phyloP scores from a whole-genome alignment of 2,113 vertebrate genomes.

The Pygoscelis antarcticus region DNA sequence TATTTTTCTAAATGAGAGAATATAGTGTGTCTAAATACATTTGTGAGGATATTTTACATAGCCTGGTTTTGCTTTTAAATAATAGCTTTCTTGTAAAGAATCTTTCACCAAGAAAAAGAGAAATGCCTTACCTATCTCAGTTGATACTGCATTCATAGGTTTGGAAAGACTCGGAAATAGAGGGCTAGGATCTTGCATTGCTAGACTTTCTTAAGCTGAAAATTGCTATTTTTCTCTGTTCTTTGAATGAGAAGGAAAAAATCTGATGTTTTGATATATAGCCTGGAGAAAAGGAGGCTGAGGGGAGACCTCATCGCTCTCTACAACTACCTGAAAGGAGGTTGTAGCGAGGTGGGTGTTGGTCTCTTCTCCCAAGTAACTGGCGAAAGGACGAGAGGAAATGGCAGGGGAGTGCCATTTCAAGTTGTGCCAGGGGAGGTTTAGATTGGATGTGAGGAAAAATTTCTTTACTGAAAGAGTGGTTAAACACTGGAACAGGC shows the following conservation, averaged over 20 bases:
- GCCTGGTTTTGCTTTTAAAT: neutral
- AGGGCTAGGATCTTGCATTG: neutral
- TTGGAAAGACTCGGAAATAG: neutral
- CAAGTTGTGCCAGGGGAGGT: too few relatives aligned
- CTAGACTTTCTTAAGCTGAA: neutral
- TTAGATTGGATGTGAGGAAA: too few relatives aligned
- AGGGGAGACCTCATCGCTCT: too few relatives aligned
- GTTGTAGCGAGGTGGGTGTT: too few relatives aligned
- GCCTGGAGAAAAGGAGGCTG: too few relatives aligned
- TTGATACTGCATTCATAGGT: neutral
- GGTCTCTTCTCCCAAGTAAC: too few relatives aligned
- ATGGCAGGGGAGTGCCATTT: too few relatives aligned
- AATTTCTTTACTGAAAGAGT: too few relatives aligned
- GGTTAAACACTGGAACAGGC: too few relatives aligned
- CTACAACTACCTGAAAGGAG: too few relatives aligned
- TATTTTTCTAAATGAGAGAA: neutral
- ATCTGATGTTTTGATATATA: neutral
- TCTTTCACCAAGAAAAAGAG: neutral
- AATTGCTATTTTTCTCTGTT: neutral
- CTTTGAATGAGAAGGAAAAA: neutral
- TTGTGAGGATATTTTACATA: neutral
- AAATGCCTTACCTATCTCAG: neutral
- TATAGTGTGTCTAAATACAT: neutral
- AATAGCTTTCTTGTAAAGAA: neutral
- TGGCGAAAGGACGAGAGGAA: too few relatives aligned